phyloP scores from a whole-genome alignment of 1,140 invertebrate species.

The Vollenhovia emeryi region DNA sequence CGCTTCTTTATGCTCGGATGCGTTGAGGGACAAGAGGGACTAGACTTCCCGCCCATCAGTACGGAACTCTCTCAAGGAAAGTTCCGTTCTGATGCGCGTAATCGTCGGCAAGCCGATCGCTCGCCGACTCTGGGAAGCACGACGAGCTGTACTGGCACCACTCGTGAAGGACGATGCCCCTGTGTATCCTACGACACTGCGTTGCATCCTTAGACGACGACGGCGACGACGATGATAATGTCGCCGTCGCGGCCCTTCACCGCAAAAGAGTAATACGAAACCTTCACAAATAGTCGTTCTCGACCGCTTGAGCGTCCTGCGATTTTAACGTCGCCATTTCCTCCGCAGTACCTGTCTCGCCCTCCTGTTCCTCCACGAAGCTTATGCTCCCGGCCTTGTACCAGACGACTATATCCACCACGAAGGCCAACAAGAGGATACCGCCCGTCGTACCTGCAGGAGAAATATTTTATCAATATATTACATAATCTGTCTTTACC shows the following conservation, averaged over 20 bases:
- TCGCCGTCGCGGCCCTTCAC: constrained; percentile 47
- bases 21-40: constrained; percentile 20
- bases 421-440: constrained; percentile 92
- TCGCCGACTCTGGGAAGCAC: not conserved
- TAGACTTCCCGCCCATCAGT: constrained; percentile 36
- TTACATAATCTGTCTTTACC: constrained; percentile 1
- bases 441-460: constrained; percentile 90
- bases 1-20: constrained; percentile 26
- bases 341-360: constrained; percentile 78
- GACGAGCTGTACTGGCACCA: constrained; percentile 25
- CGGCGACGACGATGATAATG: constrained; percentile 35
- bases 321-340: constrained; percentile 84
- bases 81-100: not conserved
- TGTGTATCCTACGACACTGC: constrained; percentile 56
- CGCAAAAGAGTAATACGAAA: constrained; percentile 53
- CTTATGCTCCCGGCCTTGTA: constrained; percentile 92
- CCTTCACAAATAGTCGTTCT: constrained; percentile 82
- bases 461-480: not conserved
- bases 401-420: constrained; percentile 93
- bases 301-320: constrained; percentile 79
- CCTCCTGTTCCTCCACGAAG: constrained; percentile 87
- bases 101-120: constrained; percentile 15
- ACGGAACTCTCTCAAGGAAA: not conserved
- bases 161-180: constrained; percentile 32
- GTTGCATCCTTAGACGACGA: constrained; percentile 43